phyloP scores from a whole-genome alignment of 1,140 invertebrate genomes.

The Bilobella aurantiaca region DNA sequence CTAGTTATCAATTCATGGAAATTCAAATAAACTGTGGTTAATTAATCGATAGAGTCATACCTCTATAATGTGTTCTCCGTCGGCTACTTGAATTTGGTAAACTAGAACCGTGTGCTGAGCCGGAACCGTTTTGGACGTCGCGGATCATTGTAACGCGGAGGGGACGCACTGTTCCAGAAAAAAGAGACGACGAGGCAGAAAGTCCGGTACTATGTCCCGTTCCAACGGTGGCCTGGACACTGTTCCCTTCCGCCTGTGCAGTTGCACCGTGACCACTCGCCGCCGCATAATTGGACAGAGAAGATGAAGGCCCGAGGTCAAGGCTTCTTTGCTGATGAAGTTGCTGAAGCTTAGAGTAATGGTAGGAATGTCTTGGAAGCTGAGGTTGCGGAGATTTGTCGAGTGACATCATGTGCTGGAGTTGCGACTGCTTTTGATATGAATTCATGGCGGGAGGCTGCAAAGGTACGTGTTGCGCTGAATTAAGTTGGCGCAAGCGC shows the following conservation, averaged over 20 bases:
- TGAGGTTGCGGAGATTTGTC: neutral
- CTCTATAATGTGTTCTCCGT: conserved; percentile 24
- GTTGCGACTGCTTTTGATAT: neutral
- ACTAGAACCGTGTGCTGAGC: neutral
- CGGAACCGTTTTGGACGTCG: conserved; percentile 24
- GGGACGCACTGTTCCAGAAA: conserved; percentile 22
- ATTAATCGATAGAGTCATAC: conserved; percentile 8
- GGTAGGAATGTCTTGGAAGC: neutral
- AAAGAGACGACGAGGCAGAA: conserved; percentile 1
- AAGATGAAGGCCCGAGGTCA: conserved; percentile 15
- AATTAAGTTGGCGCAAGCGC: conserved; percentile 39
- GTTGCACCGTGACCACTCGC: neutral
- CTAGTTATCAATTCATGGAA: neutral
- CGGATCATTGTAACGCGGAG: conserved; percentile 24
- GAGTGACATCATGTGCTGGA: neutral
- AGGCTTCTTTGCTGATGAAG: conserved; percentile 21
- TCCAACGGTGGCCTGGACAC: neutral
- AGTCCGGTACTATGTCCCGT: neutral
- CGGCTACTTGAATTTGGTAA: conserved; percentile 13
- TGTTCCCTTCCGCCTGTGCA: neutral
- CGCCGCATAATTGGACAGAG: neutral
- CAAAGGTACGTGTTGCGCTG: neutral
- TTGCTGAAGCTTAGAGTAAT: conserved; percentile 14
- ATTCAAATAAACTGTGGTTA: neutral
- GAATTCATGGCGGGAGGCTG: neutral